phyloP scores from a whole-genome alignment of 1,140 invertebrate genomes.

The Pseudoatta argentina region DNA sequence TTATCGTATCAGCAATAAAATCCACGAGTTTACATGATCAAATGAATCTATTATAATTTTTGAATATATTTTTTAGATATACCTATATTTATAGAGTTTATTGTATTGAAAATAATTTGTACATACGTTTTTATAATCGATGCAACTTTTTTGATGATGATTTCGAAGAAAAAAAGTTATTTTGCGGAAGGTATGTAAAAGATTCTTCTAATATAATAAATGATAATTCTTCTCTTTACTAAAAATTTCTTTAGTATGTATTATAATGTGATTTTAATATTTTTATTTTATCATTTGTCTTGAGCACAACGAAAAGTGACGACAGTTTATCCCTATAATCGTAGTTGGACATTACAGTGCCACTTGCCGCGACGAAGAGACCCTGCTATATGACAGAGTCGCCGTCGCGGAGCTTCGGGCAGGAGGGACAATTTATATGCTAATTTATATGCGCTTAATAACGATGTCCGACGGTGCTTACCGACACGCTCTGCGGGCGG shows the following conservation, averaged over 20 bases:
- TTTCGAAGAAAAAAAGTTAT: neutral
- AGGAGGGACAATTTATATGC: slow-evolving; percentile 86
- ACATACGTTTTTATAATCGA: neutral
- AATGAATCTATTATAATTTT: neutral
- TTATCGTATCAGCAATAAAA: slow-evolving; percentile 1
- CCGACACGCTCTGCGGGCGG: slow-evolving; percentile 84
- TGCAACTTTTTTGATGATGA: neutral
- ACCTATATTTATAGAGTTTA: neutral
- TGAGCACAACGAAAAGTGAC: slow-evolving; percentile 6
- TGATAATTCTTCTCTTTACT: neutral
- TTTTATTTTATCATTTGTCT: slow-evolving; percentile 34
- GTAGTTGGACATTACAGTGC: slow-evolving; percentile 21
- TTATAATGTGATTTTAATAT: neutral
- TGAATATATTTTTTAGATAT: neutral
- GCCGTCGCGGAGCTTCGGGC: slow-evolving; percentile 64
- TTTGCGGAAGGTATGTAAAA: neutral
- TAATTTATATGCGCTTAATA: slow-evolving; percentile 87
- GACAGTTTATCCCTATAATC: slow-evolving; percentile 49
- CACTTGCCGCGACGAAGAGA: slow-evolving; percentile 38
- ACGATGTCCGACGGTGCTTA: slow-evolving; percentile 86
- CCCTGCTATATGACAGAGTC: slow-evolving; percentile 23
- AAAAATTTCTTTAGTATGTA: neutral
- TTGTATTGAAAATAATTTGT: neutral
- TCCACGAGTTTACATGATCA: neutral
- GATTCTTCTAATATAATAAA: neutral